phyloP scores from a whole-genome alignment of 2,888 invertebrate species.

The Dryobota labecula region DNA sequence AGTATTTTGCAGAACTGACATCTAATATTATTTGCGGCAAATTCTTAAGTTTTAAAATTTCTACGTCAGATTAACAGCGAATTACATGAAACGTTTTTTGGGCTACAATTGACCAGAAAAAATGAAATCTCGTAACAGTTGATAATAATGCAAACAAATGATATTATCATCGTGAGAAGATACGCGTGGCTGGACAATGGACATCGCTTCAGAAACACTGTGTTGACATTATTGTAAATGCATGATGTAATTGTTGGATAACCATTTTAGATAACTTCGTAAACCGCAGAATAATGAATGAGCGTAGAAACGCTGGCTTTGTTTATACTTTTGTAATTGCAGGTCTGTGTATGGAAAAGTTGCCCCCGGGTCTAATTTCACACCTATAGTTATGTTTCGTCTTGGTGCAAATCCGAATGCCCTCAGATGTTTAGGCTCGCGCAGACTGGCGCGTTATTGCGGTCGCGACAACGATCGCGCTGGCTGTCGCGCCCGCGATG shows the following conservation, averaged over 20 bases:
- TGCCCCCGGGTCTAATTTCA: conserved; percentile 1
- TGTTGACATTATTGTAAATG: conserved; percentile 38
- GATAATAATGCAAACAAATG: conserved; percentile 59
- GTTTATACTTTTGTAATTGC: conserved; percentile 9
- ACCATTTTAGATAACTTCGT: conserved; percentile 30
- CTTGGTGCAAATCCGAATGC: conserved; percentile 7
- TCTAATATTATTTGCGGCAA: not conserved
- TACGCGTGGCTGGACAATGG: conserved; percentile 59
- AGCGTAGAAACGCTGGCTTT: conserved; percentile 20
- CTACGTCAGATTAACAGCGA: not conserved
- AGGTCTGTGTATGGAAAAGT: not conserved
- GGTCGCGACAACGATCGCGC: no score
- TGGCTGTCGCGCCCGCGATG: no score
- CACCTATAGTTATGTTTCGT: not conserved
- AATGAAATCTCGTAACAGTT: conserved; percentile 48
- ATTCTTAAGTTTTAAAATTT: not conserved
- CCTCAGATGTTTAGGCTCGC: no score
- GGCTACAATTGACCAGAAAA: conserved; percentile 1
- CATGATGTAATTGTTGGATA: conserved; percentile 41
- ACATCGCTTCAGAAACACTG: conserved; percentile 17
- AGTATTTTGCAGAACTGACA: not conserved
- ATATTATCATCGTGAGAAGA: conserved; percentile 67
- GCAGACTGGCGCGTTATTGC: no score
- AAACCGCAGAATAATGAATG: conserved; percentile 26
- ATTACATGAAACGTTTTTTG: no score